Percentiles rank a stretch among this genome's conserved stretches.
These are phyloP conservation scores for Psilopogon haemacephalus DNA, from an alignment of 2,113 vertebrate species.

Conservation along the genomic window DNA sequence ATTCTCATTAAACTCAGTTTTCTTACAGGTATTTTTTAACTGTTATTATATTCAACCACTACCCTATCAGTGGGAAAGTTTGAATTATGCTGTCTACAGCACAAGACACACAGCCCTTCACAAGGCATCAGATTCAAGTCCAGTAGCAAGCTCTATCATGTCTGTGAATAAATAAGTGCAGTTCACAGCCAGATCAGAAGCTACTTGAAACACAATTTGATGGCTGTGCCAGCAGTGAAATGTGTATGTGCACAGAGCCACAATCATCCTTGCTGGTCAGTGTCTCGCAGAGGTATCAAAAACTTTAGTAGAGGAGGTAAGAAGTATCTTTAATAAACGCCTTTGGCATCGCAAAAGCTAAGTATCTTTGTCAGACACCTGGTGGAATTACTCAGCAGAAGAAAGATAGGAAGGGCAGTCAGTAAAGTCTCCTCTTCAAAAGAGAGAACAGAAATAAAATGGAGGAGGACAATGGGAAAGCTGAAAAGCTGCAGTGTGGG, in stretches of 20 bases:
- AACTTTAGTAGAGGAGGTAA: background rate
- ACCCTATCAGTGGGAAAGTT: background rate
- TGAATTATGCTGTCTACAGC: background rate
- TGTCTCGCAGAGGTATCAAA: background rate
- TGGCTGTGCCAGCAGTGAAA: background rate
- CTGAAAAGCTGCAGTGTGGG: background rate
- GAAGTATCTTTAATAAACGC: background rate
- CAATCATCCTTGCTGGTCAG: background rate
- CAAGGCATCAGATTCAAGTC: background rate
- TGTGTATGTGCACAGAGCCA: background rate
- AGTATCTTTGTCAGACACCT: constrained; percentile 14
- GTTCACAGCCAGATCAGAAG: background rate
- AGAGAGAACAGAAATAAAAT: constrained; percentile 13
- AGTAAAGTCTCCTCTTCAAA: background rate
- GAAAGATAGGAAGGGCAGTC: background rate
- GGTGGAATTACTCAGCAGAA: constrained; percentile 26
- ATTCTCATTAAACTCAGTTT: background rate
- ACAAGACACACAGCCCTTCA: background rate
- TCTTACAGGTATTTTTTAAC: background rate
- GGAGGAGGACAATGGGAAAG: background rate
- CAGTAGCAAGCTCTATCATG: background rate
- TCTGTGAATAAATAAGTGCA: background rate
- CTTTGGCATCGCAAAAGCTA: background rate
- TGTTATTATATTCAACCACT: background rate
- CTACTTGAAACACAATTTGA: background rate